Conservation (phyloP, 2,888 invertebrate genomes). For the Cryptus viduatorius region DNA sequence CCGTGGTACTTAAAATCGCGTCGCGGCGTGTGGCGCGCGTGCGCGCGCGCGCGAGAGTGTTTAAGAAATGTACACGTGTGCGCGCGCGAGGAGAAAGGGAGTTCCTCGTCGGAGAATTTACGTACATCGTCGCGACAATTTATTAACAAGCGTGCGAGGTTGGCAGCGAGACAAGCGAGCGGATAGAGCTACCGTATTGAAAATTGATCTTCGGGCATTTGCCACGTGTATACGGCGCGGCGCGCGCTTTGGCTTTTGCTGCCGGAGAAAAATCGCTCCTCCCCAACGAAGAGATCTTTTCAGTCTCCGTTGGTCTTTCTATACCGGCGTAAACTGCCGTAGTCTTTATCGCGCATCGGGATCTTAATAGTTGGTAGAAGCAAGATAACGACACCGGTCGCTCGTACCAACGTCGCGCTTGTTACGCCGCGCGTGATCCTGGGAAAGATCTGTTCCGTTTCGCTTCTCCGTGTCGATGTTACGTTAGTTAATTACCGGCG, state of each 20-base stretch:
- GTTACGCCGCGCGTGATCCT: conserved; percentile 44
- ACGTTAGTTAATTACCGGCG: conserved; percentile 50
- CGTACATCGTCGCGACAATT: conserved; percentile 59
- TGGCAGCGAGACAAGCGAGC: conserved; percentile 45
- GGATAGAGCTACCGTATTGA: conserved; percentile 63
- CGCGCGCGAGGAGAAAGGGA: conserved; percentile 14
- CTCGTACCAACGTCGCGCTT: conserved; percentile 31
- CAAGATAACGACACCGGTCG: conserved; percentile 62
- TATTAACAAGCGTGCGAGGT: conserved; percentile 52
- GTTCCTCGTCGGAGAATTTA: conserved; percentile 49
- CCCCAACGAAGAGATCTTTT: not conserved
- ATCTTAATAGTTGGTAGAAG: conserved; percentile 66
- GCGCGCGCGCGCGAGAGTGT: conserved; percentile 18
- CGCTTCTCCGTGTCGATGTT: conserved; percentile 9
- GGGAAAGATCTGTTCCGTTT: conserved; percentile 46
- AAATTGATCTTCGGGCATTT: conserved; percentile 59
- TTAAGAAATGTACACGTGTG: conserved; percentile 13
- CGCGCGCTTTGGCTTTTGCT: conserved; percentile 24
- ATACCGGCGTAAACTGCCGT: conserved; percentile 28
- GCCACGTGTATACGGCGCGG: not conserved
- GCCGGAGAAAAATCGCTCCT: conserved; percentile 45
- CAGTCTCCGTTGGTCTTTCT: conserved; percentile 43
- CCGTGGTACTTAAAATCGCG: conserved; percentile 34
- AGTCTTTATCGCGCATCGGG: conserved; percentile 57
- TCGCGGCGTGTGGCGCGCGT: conserved; percentile 27